Conservation (phyloP, 2,797 vertebrate species). For the Trachurus trachurus region DNA sequence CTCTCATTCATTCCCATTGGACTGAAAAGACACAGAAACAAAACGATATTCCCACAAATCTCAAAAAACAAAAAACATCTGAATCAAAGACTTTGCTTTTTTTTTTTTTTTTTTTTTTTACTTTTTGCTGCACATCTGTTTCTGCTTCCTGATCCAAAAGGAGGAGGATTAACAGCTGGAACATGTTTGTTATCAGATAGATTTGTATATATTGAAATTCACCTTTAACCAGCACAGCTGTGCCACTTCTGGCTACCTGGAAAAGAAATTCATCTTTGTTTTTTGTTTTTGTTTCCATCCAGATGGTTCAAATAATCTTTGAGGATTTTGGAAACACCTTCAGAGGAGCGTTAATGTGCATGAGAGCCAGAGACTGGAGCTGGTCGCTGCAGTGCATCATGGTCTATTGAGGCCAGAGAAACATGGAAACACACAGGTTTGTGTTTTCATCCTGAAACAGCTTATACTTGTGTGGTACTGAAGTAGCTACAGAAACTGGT, state of each 20-base stretch:
- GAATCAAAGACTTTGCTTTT: too few relatives aligned
- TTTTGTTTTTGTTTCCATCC: background rate
- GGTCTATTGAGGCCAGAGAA: background rate
- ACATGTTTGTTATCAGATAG: background rate
- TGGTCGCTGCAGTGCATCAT: background rate
- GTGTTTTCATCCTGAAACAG: background rate
- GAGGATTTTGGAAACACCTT: background rate
- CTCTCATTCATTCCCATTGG: background rate
- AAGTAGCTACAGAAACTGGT: background rate
- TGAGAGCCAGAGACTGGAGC: slow-evolving; percentile 2
- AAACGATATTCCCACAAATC: background rate
- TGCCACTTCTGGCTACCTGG: background rate
- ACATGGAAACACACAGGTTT: background rate
- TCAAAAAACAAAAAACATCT: background rate
- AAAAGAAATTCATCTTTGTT: background rate
- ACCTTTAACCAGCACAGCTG: too few relatives aligned
- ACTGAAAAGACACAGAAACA: background rate
- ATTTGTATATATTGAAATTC: too few relatives aligned
- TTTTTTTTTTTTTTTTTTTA: too few relatives aligned
- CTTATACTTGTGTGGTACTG: background rate
- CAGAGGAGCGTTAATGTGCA: background rate
- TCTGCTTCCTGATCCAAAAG: background rate
- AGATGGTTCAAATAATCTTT: background rate
- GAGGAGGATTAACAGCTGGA: background rate
- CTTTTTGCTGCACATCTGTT: too few relatives aligned